Evolutionary conservation across 2,888 invertebrate species (phyloP), one percentile per base, ranked within the genome.

Genomic region (Philopedon plagiatum): DNA sequence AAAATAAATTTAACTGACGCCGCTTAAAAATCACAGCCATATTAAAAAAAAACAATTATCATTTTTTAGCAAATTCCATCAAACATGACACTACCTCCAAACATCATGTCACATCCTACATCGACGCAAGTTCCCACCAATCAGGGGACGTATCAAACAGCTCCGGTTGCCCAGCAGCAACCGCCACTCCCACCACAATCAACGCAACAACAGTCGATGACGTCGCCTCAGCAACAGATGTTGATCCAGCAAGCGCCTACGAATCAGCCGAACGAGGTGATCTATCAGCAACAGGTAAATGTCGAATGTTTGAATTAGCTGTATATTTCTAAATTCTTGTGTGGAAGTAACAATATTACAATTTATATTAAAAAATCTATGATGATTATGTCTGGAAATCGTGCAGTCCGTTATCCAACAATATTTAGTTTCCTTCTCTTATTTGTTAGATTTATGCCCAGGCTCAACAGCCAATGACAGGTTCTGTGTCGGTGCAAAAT

Each of bases 401-500:
- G 2, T 5, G 34, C 34, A 34, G 34, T 5, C 11, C 37, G 15
- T 13, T 34, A n/a, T 21, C n/a, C 5, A 11, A 57, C 18, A 19
- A 9, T 15, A 21, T 32, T 18, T 19, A 34, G 23, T 23, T 54
- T n/a, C n/a, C n/a, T n/a, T 26, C 18, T 32, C 39, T 15, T 4
- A 21, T 57, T 23, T 37, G 44, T 23, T 34, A 74, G 71, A 60
- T 71, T 18, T 75, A 65, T 21, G 54, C 46, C n/a, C 69, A 73
- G 23, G 44, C 65, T 13, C 60, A 65, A 13, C 78, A 76, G 39
- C 76, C 71, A 1, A 77, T 82, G 51, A 65, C 81, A 1, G 76
- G 72, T 58, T 81, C 82, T 2, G 78, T 79, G 29, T 81, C 82
- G 0, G 80, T 79, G 26, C 81, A 81, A 66, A 82, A 81, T 72